Evolutionary conservation across 2,888 invertebrate species (phyloP), one percentile per base, ranked within the genome.

Genomic region (Drosophila anomalipes): DNA sequence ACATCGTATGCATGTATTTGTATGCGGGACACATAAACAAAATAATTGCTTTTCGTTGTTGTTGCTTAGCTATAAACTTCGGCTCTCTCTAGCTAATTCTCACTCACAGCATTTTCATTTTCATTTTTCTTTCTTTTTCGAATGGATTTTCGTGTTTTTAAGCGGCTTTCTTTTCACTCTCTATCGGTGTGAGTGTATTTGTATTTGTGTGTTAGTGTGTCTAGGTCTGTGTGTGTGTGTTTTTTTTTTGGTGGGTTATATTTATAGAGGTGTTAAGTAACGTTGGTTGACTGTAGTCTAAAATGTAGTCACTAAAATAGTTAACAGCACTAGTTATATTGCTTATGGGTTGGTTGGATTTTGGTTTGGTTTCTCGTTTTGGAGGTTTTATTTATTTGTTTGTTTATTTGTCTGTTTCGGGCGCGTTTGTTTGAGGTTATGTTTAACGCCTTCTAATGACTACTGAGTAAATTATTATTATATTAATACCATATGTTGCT

Each of bases 41-140:
- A 82, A 83, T 83, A 88, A 86, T 90, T 90, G 89, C 87, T 86
- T 83, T 82, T 86, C 89, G 90, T 83, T 90, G 90, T 83, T 90
- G 89, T 86, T 80, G 77, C 71, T 78, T 70, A 67, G 61, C 49
- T 69, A 37, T 28, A 19, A 41, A 44, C 32, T 32, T 44, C 16
- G 35, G 57, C 49, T 60, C 57, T 60, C 57, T 65, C 76, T 75
- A 12, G 44, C 44, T 44, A 44, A 44, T 44, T 82, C 86, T 77
- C 83, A 75, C 74, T 84, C 82, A 70, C 76, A 74, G 68, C 64
- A 44, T 54, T 30, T 57, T 28, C 63, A 61, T n/a, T 28, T 26
- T 37, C 28, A 3, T n/a, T 53, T 16, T 16, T 33, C 19, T 32
- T 28, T 9, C 4, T 14, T 14, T 22, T 22, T 7, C 10, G 61